These are phyloP conservation scores for Argyresthia goedartella DNA, from an alignment of 2,888 invertebrate species.

Conservation along the genomic window DNA sequence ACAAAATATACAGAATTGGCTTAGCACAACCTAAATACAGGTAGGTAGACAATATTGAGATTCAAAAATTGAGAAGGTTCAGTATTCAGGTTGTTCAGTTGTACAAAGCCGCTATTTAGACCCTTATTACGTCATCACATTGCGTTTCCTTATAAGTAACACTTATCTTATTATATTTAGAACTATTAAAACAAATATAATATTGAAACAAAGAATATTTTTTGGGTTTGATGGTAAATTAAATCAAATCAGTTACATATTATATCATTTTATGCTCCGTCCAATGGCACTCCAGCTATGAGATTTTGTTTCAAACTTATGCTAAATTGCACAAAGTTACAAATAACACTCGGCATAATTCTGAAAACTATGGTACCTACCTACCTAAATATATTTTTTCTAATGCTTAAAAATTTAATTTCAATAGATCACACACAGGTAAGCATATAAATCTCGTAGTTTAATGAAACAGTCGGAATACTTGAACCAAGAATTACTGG, in stretches of 20 bases:
- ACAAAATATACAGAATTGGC: constrained; percentile 5
- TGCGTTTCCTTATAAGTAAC: constrained; percentile 51
- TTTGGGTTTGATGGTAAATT: too few species aligned
- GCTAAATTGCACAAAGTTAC: constrained; percentile 38
- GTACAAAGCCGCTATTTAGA: constrained; percentile 56
- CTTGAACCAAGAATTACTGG: too few species aligned
- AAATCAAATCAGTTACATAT: background rate
- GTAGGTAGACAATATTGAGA: background rate
- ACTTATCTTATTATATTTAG: constrained; percentile 26
- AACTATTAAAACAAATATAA: constrained; percentile 21
- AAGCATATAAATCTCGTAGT: background rate
- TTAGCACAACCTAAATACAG: constrained; percentile 4
- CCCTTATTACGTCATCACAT: constrained; percentile 63
- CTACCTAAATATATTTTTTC: background rate
- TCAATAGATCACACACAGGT: background rate
- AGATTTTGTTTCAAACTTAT: background rate
- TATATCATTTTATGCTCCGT: constrained; percentile 6
- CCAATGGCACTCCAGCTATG: constrained; percentile 47
- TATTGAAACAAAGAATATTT: constrained; percentile 18
- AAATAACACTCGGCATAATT: constrained; percentile 8
- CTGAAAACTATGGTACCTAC: background rate
- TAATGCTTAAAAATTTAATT: background rate
- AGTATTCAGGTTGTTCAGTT: constrained; percentile 17
- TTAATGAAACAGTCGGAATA: background rate
- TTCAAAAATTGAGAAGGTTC: background rate